phyloP scores from a whole-genome alignment of 2,113 vertebrate species.

The Pampusana beccarii region DNA sequence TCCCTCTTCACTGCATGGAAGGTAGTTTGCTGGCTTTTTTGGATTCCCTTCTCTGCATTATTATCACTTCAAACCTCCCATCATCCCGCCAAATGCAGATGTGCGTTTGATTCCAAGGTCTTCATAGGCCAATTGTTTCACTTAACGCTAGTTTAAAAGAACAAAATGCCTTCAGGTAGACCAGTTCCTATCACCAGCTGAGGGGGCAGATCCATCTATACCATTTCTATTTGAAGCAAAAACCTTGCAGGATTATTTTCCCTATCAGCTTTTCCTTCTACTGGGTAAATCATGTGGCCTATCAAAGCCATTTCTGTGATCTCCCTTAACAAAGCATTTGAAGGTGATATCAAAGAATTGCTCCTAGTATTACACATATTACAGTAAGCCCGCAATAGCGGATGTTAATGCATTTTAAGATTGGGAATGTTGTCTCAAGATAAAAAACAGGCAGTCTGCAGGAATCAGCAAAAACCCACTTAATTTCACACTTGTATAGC shows the following conservation, averaged over 20 bases:
- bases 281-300: conserved; percentile 50
- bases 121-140: not conserved
- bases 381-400: conserved; percentile 65
- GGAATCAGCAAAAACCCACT: conserved; percentile 50
- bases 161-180: conserved; percentile 11
- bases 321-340: conserved; percentile 50
- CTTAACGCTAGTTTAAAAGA: not conserved
- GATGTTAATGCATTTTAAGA: conserved; percentile 62
- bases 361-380: conserved; percentile 53
- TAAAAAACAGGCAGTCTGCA: conserved; percentile 62
- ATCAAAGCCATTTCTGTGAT: conserved; percentile 61
- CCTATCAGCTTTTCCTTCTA: conserved; percentile 51
- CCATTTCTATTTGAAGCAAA: not conserved
- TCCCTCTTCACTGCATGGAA: not conserved
- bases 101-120: not conserved
- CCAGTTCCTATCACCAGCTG: not conserved
- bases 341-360: conserved; percentile 62
- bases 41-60: not conserved
- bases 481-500: conserved; percentile 71
- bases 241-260: conserved; percentile 47
- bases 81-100: not conserved
- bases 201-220: not conserved
- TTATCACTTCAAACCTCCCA: not conserved
- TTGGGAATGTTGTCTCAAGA: conserved; percentile 60
- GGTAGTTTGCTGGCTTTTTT: not conserved